Percentiles rank a stretch among this genome's conserved stretches.
These are phyloP conservation scores for Drosophila stalkeri DNA, from an alignment of 2,888 invertebrate genomes.

Conservation along the genomic window DNA sequence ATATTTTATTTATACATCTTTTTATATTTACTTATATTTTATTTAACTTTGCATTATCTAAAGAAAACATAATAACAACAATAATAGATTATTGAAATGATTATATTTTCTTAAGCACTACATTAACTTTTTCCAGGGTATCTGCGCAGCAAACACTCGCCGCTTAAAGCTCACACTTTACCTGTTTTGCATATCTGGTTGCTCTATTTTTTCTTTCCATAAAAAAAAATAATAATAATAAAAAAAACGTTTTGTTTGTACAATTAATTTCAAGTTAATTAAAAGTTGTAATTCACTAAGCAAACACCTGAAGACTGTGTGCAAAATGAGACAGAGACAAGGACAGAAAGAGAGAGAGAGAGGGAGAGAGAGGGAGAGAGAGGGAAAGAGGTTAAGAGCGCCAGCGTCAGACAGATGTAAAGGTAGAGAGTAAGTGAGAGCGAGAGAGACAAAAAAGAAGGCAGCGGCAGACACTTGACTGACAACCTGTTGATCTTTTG, in stretches of 20 bases:
- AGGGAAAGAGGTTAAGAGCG: background rate
- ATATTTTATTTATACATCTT: too few relatives aligned
- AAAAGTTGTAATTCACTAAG: slow-evolving; percentile 26
- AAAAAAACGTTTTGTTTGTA: slow-evolving; percentile 6
- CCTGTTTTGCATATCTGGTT: slow-evolving; percentile 12
- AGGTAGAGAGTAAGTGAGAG: background rate
- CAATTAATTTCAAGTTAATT: slow-evolving; percentile 37
- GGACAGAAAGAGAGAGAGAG: too few relatives aligned
- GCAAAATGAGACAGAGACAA: slow-evolving; percentile 3
- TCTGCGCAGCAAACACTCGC: background rate
- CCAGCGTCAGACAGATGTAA: background rate
- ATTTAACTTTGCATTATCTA: background rate
- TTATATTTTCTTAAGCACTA: background rate
- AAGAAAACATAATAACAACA: background rate
- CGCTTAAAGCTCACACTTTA: background rate
- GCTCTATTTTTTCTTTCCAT: slow-evolving; percentile 8
- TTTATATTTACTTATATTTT: background rate
- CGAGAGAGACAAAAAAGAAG: slow-evolving; percentile 18
- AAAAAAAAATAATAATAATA: background rate
- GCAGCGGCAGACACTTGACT: slow-evolving; percentile 52
- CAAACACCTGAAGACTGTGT: slow-evolving; percentile 19
- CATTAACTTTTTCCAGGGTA: background rate
- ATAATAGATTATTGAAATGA: background rate
- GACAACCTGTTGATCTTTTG: slow-evolving; percentile 66
- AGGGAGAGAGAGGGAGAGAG: background rate